Conservation (phyloP, 2,113 vertebrate genomes). For the Cyprinodon brontotheroides region DNA sequence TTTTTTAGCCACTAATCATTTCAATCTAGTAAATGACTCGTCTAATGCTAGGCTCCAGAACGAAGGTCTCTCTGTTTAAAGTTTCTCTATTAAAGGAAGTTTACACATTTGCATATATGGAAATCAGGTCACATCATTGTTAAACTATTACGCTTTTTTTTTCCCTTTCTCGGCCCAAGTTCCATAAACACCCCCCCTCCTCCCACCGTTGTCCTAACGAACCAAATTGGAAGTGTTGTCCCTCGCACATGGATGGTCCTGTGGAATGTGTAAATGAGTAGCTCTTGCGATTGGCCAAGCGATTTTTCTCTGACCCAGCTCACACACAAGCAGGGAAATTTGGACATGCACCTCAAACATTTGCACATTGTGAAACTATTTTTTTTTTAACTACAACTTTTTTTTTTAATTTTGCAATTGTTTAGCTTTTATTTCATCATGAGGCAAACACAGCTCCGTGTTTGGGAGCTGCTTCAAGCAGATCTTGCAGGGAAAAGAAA, state of each 20-base stretch:
- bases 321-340: conserved; percentile 32
- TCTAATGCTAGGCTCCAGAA: background rate
- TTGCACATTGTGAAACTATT: conserved; percentile 34
- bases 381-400: background rate
- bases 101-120: conserved; percentile 64
- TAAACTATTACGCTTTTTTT: conserved; percentile 23
- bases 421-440: background rate
- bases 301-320: conserved; percentile 57
- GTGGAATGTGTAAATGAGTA: conserved; percentile 82
- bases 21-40: background rate
- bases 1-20: background rate
- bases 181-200: conserved; percentile 62
- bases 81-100: conserved; percentile 22
- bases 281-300: conserved; percentile 64
- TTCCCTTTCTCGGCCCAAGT: conserved; percentile 28
- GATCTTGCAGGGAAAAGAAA: background rate
- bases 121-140: conserved; percentile 75
- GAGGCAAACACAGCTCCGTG: conserved; percentile 19
- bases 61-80: background rate
- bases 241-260: conserved; percentile 72
- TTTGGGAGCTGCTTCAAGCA: background rate
- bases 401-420: background rate
- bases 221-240: conserved; percentile 76
- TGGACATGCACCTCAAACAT: conserved; percentile 33
- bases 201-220: conserved; percentile 69